Percentiles rank a stretch among this genome's conserved stretches.
phyloP scores from a whole-genome alignment of 2,797 vertebrate species.

The Hoplostethus mediterraneus region DNA sequence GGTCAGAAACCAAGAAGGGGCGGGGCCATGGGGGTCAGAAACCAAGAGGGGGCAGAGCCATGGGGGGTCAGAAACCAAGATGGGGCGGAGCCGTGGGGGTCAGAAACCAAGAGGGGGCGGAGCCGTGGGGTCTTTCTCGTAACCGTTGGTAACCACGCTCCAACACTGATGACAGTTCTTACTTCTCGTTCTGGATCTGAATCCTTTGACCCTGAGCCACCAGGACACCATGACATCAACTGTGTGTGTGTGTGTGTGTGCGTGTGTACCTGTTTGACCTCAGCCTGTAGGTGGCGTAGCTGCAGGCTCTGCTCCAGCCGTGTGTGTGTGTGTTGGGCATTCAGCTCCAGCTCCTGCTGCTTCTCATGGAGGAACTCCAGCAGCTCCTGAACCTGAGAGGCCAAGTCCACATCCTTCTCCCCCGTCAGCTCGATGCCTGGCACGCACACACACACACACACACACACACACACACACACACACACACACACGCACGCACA shows the following conservation, averaged over 20 bases:
- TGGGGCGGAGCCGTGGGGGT: too few relatives aligned
- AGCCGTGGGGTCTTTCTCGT: too few relatives aligned
- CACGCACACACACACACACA: slow-evolving; percentile 17
- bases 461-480: slow-evolving; percentile 4
- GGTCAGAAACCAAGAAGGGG: too few relatives aligned
- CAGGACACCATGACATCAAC: too few relatives aligned
- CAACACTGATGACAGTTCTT: too few relatives aligned
- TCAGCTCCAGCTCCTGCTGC: slow-evolving; percentile 95
- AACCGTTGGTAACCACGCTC: too few relatives aligned
- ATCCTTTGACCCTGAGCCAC: too few relatives aligned
- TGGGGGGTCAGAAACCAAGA: too few relatives aligned
- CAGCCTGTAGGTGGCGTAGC: slow-evolving; percentile 95
- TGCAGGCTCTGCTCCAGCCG: slow-evolving; percentile 95
- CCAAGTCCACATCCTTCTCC: slow-evolving; percentile 97
- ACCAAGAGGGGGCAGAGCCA: too few relatives aligned
- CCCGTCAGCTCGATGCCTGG: slow-evolving; percentile 96
- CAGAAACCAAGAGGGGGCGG: too few relatives aligned
- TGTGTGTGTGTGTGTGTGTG: background rate
- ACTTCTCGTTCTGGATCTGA: too few relatives aligned
- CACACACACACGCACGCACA: background rate
- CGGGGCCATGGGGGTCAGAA: too few relatives aligned
- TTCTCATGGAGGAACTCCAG: slow-evolving; percentile 98
- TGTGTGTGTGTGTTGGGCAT: slow-evolving; percentile 93
- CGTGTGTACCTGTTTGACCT: slow-evolving; percentile 93
- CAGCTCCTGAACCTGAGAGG: slow-evolving; percentile 96